phyloP scores from a whole-genome alignment of 1,140 invertebrate genomes.

The Drosophila busckii region DNA sequence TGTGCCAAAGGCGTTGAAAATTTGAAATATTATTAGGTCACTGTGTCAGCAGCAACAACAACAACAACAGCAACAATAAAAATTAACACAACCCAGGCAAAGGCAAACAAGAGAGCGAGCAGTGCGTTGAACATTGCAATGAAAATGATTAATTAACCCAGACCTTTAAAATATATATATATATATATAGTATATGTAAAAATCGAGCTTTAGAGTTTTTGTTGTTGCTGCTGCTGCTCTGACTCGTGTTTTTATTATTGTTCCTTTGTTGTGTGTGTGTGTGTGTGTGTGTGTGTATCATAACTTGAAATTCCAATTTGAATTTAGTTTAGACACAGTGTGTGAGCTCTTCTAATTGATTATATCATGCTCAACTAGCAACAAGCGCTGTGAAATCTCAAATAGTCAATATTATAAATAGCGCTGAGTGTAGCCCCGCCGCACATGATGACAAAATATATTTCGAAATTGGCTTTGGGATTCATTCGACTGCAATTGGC shows the following conservation, averaged over 20 bases:
- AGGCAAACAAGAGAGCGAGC: not conserved
- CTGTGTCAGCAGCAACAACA: conserved; percentile 50
- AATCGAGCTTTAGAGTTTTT: conserved; percentile 25
- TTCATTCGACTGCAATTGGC: too few species aligned
- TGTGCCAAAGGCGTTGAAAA: conserved; percentile 19
- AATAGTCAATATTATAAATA: too few species aligned
- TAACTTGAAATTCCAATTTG: too few species aligned
- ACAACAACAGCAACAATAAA: conserved; percentile 31
- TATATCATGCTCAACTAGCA: too few species aligned
- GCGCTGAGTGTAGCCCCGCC: too few species aligned
- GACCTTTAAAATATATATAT: conserved; percentile 52
- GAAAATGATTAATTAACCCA: conserved; percentile 74
- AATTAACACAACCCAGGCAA: conserved; percentile 31
- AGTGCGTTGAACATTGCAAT: conserved; percentile 25
- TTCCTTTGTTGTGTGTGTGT: conserved; percentile 7
- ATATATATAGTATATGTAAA: conserved; percentile 4
- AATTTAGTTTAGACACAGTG: too few species aligned
- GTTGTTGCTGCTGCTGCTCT: not conserved
- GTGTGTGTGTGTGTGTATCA: conserved; percentile 13
- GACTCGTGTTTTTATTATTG: conserved; percentile 9
- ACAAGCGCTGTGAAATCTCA: too few species aligned
- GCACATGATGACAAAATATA: too few species aligned
- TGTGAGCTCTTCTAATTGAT: too few species aligned
- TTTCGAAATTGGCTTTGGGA: too few species aligned
- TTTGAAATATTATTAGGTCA: conserved; percentile 68